Evolutionary conservation across 2,888 invertebrate species (phyloP), one percentile per base, ranked within the genome.

Genomic region (Nebria salina): DNA sequence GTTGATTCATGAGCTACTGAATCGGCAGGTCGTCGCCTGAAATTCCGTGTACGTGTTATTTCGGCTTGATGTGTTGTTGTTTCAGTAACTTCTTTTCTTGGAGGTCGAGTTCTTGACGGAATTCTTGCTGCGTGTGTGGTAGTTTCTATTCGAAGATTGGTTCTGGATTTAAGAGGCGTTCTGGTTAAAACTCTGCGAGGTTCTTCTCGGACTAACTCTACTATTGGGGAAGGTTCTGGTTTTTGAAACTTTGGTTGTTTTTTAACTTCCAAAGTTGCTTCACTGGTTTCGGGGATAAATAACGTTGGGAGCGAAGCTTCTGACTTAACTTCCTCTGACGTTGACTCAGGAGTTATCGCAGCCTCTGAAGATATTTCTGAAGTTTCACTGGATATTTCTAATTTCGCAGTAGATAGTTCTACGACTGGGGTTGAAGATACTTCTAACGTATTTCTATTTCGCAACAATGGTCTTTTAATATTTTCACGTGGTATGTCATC

Each of bases 401-500:
- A 26, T 75, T 78, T 77, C 9, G 41, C 65, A 42, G 75, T 66
- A 25, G 66, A 68, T 83, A 79, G 43, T 82, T 83, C 41, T 83
- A 68, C 54, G 3, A 54, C 6, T 83, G 83, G 81, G 0, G 86
- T 84, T 82, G 86, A 88, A 83, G 84, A 84, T 11, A 83, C 86
- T 84, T 88, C 88, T 2, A 88, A 87, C 42, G 88, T 82, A 26
- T 87, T 87, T 81, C 86, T 85, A 0, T 87, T 84, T 83, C 86
- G 87, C 26, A 84, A 84, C 9, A 80, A 15, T 15, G 84, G 83
- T 82, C 85, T 84, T 76, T 83, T 84, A 15, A 84, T 83, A 2
- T 85, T 83, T 77, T 86, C 86, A 81, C 86, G 84, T 20, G 88
- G 87, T 75, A 87, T 85, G 72, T 89, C 89, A 76, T 89, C 88